Conservation (phyloP, 2,888 invertebrate species). For the Ernsta delagoae region DNA sequence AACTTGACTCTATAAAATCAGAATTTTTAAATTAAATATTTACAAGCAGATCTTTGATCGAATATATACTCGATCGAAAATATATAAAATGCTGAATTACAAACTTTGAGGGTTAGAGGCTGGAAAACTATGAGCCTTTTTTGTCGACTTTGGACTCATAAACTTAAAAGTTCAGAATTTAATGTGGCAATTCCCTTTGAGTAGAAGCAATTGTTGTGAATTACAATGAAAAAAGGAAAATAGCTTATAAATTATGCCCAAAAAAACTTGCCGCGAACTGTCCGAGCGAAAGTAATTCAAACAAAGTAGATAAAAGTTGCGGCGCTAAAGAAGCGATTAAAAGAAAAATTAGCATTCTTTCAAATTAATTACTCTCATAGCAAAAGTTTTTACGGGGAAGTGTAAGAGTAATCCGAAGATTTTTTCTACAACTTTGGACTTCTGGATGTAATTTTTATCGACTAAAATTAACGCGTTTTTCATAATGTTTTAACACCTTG, state of each 20-base stretch:
- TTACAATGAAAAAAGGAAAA: constrained; percentile 50
- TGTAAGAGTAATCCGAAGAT: constrained; percentile 64
- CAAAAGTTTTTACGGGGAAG: constrained; percentile 74
- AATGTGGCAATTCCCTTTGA: constrained; percentile 4
- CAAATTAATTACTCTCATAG: constrained; percentile 81
- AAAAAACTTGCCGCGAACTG: constrained; percentile 65
- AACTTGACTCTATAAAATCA: too few relatives aligned
- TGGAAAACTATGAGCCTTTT: too few relatives aligned
- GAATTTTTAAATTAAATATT: too few relatives aligned
- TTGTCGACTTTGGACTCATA: too few relatives aligned
- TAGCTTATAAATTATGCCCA: constrained; percentile 62
- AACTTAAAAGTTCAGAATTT: not conserved
- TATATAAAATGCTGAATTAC: too few relatives aligned
- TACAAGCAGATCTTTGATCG: too few relatives aligned
- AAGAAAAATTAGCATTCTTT: constrained; percentile 83
- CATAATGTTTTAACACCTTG: constrained; percentile 23
- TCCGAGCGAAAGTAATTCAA: constrained; percentile 78
- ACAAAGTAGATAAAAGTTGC: constrained; percentile 83
- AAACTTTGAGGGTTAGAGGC: too few relatives aligned
- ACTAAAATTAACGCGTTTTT: constrained; percentile 31
- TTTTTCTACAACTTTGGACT: constrained; percentile 44
- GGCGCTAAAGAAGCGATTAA: constrained; percentile 80
- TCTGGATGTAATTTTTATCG: constrained; percentile 32
- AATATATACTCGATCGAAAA: too few relatives aligned
- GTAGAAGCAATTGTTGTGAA: constrained; percentile 50